Evolutionary conservation across 2,888 invertebrate genomes (phyloP).

Genomic region (Athalia circularis): DNA sequence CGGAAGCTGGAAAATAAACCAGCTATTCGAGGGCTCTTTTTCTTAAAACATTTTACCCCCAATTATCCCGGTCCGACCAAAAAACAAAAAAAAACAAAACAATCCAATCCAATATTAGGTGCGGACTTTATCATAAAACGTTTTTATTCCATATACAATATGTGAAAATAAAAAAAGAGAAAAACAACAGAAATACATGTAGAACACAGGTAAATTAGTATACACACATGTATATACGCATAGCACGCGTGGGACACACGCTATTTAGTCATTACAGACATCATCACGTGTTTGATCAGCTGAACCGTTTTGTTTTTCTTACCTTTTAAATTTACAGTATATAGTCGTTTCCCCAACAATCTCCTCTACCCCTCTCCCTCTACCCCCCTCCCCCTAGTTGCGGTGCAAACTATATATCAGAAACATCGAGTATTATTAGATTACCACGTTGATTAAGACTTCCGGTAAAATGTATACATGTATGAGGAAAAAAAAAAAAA

Average conservation of each 20-base stretch:
- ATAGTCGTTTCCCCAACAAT: no score
- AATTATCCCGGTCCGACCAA: no score
- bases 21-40: neutral
- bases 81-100: no score
- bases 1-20: neutral
- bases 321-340: neutral
- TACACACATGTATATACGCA: neutral
- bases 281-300: neutral
- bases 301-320: constrained; percentile 14
- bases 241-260: neutral
- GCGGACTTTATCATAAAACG: neutral
- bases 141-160: neutral
- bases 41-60: neutral
- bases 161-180: no score
- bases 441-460: no score
- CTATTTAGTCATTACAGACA: constrained; percentile 16
- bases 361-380: no score
- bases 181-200: neutral
- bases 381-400: no score
- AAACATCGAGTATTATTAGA: no score
- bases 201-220: neutral
- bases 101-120: no score
- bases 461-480: no score
- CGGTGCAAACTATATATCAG: no score
- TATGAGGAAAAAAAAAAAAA: no score